Evolutionary conservation across 2,888 invertebrate species (phyloP).

Genomic region (Choreutis nemorana): DNA sequence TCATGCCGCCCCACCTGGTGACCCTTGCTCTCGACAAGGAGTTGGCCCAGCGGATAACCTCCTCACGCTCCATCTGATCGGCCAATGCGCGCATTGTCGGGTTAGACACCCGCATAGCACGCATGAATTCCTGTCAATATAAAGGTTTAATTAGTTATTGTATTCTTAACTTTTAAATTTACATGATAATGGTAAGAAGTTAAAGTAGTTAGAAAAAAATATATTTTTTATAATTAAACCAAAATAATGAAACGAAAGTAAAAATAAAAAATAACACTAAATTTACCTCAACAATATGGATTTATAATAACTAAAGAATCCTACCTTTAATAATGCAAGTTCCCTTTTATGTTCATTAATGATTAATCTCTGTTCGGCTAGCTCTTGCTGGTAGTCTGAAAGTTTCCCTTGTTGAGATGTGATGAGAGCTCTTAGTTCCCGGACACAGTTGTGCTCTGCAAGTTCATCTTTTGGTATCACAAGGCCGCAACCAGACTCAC

Average conservation of each 20-base stretch:
- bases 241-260: background rate
- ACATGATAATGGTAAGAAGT: background rate
- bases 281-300: background rate
- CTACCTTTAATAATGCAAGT: conserved; percentile 83
- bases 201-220: background rate
- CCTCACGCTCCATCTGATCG: conserved; percentile 94
- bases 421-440: conserved; percentile 84
- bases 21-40: conserved; percentile 86
- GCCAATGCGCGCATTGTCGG: conserved; percentile 92
- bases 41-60: conserved; percentile 89
- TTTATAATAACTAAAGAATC: conserved; percentile 5
- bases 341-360: conserved; percentile 91
- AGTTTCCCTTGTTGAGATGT: conserved; percentile 88
- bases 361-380: conserved; percentile 85
- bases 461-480: conserved; percentile 95
- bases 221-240: background rate
- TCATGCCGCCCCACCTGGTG: conserved; percentile 98
- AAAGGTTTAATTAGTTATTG: background rate
- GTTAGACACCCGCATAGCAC: conserved; percentile 91
- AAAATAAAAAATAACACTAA: background rate
- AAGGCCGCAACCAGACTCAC: conserved; percentile 93
- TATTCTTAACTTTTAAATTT: background rate
- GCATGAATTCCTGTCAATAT: conserved; percentile 80
- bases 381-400: conserved; percentile 84
- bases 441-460: conserved; percentile 92